Percentiles rank a stretch among this genome's conserved stretches.
Conservation (phyloP, 1,140 invertebrate species). For the Uloborus diversus region DNA sequence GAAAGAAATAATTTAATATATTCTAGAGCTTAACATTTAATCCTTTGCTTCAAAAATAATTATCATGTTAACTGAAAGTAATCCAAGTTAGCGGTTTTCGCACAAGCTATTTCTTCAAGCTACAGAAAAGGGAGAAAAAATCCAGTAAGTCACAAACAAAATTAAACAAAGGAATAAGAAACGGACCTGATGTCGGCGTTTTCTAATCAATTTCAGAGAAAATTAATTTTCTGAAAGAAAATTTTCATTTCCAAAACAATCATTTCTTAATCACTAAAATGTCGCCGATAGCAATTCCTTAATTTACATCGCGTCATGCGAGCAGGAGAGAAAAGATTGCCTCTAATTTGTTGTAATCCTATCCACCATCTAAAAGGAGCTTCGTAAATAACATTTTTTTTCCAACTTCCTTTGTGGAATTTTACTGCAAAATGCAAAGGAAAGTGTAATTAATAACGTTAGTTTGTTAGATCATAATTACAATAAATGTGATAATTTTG, state of each 20-base stretch:
- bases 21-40: no score
- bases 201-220: slow-evolving; percentile 42
- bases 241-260: slow-evolving; percentile 46
- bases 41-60: no score
- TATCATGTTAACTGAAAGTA: no score
- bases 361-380: neutral
- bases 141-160: no score
- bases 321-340: slow-evolving; percentile 3
- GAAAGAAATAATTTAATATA: no score
- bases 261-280: slow-evolving; percentile 39
- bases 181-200: neutral
- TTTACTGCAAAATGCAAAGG: neutral
- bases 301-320: slow-evolving; percentile 13
- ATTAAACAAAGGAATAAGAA: no score
- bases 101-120: no score
- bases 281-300: slow-evolving; percentile 38
- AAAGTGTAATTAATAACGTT: neutral
- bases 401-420: no score
- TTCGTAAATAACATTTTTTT: no score
- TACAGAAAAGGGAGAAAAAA: no score
- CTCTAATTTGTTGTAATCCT: slow-evolving; percentile 29
- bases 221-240: slow-evolving; percentile 40
- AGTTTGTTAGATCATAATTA: no score
- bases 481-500: neutral
- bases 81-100: no score